Evolutionary conservation across 2,888 invertebrate genomes (phyloP).

Genomic region (Crossocerus cetratus): DNA sequence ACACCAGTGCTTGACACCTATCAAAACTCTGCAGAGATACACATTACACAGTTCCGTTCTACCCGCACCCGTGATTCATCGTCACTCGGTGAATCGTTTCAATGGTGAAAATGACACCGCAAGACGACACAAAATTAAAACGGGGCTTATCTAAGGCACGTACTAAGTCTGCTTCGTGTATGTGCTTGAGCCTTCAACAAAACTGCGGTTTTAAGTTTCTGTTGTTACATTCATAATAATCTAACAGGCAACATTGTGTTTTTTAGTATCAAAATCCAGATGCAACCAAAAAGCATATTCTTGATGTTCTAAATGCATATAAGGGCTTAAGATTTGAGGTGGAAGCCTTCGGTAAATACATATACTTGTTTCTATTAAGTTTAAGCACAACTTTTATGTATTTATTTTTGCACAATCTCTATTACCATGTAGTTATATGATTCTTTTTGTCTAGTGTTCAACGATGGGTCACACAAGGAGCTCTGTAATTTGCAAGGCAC

Average conservation of each 20-base stretch:
- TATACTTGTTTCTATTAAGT: too few relatives aligned
- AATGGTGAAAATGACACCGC: slow-evolving; percentile 75
- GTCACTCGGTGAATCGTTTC: background rate
- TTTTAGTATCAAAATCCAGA: slow-evolving; percentile 85
- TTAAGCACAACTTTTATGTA: background rate
- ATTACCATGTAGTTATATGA: background rate
- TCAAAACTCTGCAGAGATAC: too few relatives aligned
- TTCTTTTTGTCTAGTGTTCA: slow-evolving; percentile 83
- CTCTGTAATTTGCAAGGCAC: slow-evolving; percentile 93
- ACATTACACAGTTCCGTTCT: background rate
- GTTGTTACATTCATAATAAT: background rate
- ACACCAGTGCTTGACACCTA: too few relatives aligned
- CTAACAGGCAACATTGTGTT: slow-evolving; percentile 17
- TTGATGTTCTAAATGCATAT: slow-evolving; percentile 82
- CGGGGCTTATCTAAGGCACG: slow-evolving; percentile 79
- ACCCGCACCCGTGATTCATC: background rate
- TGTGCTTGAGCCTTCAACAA: background rate
- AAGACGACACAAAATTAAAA: slow-evolving; percentile 78
- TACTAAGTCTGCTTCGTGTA: slow-evolving; percentile 8
- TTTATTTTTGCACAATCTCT: background rate
- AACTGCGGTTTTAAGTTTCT: background rate
- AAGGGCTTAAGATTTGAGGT: slow-evolving; percentile 82
- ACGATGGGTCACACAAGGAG: slow-evolving; percentile 90
- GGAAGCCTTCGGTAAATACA: slow-evolving; percentile 84
- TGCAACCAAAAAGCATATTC: slow-evolving; percentile 83